Base-by-base conservation (phyloP, 2,113 vertebrate species). In the Syngnathoides biaculeatus region DNA sequence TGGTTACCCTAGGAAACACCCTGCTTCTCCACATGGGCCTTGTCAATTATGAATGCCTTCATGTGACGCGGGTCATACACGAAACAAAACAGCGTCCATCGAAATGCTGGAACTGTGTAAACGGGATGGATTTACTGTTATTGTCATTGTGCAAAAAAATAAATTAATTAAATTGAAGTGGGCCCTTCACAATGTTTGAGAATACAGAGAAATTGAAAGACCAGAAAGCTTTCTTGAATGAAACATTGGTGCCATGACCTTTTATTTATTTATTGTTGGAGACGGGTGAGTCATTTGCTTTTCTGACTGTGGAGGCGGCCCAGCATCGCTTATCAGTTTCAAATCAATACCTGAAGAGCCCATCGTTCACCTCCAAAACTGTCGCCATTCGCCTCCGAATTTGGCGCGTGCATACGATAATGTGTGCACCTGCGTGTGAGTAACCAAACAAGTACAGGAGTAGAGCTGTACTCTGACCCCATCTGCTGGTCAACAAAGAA, bases 21-120 rank as follows among this genome's bases (percentile, higher is more conserved):
- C 73, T 50, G 79, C 65, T 79, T 85, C 74, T 59, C 60, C 81
- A 63, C 77, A 74, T 78, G 76, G 69, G 79, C 59, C 9, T 72
- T 19, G 64, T 87, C 74, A 86, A 87, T 87, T 83, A 86, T 87
- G 83, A 77, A 85, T 80, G 76, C 65, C 67, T 66, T 62, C 62
- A 52, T 84, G 79, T 79, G 62, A 64, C 73, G 59, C 71, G 67
- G 64, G 74, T 62, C 73, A 75, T 13, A 39, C 35, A 7, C 47
- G 2, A 26, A 6, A 43, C 14, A n/a, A 27, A 39, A 47, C 70
- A 59, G 72, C 53, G 20, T 74, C 11, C 40, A 8, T 15, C 3
- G 24, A 42, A 24, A 38, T 61, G 35, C 40, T 60, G 9, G 22
- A 55, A 55, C 22, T 65, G 40, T 55, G 48, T 64, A 42, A 52